A percentile compares a stretch with the other conserved stretches of the same genome.
Conservation (phyloP, 92 coral and sea anemone species). For the Porites cylindrica region DNA sequence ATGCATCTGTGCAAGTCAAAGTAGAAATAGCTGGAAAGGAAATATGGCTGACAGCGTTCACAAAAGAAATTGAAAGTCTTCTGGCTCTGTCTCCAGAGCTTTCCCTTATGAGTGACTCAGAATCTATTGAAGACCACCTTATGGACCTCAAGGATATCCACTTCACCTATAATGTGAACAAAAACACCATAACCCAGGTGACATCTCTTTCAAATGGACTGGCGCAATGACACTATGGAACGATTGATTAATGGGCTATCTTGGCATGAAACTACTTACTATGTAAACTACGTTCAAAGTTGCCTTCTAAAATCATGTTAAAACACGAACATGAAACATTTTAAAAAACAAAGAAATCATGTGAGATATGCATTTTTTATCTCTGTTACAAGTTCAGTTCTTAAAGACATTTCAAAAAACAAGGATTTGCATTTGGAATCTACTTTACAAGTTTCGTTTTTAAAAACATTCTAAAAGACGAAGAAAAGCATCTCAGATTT, state of each 20-base stretch:
- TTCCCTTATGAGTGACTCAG: slow-evolving; percentile 56
- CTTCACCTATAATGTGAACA: slow-evolving; percentile 55
- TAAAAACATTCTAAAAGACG: neutral
- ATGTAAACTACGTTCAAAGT: slow-evolving; percentile 14
- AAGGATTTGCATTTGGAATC: neutral
- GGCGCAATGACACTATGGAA: slow-evolving; percentile 4
- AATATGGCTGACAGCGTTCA: slow-evolving; percentile 73
- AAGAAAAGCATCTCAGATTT: neutral
- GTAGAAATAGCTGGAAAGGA: slow-evolving; percentile 63
- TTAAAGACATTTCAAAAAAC: slow-evolving; percentile 2
- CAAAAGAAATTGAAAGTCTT: slow-evolving; percentile 46
- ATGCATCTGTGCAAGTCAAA: slow-evolving; percentile 59
- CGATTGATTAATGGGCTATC: neutral
- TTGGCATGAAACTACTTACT: slow-evolving; percentile 13
- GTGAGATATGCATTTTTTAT: neutral
- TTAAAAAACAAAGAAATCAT: neutral
- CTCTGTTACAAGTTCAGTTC: slow-evolving; percentile 8
- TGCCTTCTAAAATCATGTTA: slow-evolving; percentile 8
- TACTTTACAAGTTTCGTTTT: neutral
- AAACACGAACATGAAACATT: slow-evolving; percentile 5
- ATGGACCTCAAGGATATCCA: slow-evolving; percentile 57
- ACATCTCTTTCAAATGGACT: slow-evolving; percentile 34
- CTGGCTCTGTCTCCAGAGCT: slow-evolving; percentile 46
- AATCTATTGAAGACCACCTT: slow-evolving; percentile 59
- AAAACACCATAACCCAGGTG: slow-evolving; percentile 50